A percentile compares a stretch with the other conserved stretches of the same genome.
Conservation (phyloP, 2,113 vertebrate species). For the Propithecus coquereli region DNA sequence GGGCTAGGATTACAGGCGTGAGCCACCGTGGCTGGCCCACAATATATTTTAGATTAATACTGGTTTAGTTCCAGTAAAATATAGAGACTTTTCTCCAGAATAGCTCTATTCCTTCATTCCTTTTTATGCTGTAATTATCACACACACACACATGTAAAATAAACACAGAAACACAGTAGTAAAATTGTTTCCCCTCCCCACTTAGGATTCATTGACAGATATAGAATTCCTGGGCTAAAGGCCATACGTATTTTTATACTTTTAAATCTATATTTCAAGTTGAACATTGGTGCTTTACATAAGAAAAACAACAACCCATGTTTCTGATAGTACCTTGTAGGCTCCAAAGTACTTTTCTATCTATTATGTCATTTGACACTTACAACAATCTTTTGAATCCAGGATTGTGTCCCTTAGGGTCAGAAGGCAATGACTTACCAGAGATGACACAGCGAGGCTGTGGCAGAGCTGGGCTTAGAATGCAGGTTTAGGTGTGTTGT, state of each 20-base stretch:
- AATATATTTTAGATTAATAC: not conserved
- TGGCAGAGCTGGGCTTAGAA: not conserved
- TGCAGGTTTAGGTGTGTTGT: not conserved
- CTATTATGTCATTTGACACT: not conserved
- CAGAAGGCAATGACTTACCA: not conserved
- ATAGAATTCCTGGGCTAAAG: not conserved
- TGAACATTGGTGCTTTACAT: not conserved
- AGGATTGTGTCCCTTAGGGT: not conserved
- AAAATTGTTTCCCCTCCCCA: no score
- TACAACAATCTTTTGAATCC: not conserved
- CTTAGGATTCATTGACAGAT: not conserved
- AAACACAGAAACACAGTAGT: not conserved
- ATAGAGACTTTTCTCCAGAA: not conserved
- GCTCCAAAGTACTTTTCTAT: not conserved
- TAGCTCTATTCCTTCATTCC: not conserved
- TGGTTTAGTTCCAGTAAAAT: constrained; percentile 8
- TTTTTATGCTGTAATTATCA: not conserved
- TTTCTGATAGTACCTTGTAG: not conserved
- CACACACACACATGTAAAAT: not conserved
- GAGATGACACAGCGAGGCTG: not conserved
- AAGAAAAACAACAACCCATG: not conserved
- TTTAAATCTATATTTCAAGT: not conserved
- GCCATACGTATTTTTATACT: not conserved
- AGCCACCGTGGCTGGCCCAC: no score
- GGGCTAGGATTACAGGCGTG: no score